These are phyloP conservation scores for Brachystomella parvula DNA, from an alignment of 1,140 invertebrate genomes.

Conservation along the genomic window DNA sequence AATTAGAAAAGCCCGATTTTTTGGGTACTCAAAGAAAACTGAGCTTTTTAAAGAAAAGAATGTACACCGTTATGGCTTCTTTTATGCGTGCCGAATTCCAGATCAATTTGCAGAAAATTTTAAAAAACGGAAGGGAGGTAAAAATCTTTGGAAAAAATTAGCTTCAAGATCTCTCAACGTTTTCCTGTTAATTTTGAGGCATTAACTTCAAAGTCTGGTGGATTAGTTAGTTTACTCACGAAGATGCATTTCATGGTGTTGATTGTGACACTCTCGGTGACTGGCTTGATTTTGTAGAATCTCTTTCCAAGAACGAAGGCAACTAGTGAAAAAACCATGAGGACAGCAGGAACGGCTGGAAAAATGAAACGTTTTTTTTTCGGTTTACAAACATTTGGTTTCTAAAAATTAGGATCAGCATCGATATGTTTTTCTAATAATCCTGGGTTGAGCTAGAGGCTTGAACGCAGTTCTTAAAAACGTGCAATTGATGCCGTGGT, in stretches of 20 bases:
- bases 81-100: no score
- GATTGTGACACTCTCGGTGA: slow-evolving; percentile 24
- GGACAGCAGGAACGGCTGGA: slow-evolving; percentile 60
- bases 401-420: no score
- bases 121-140: background rate
- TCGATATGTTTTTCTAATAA: no score
- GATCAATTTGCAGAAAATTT: background rate
- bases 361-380: no score
- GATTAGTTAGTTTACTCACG: slow-evolving; percentile 18
- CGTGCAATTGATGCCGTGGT: slow-evolving; percentile 41
- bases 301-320: slow-evolving; percentile 25
- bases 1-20: no score
- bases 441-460: background rate
- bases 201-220: background rate
- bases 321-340: slow-evolving; percentile 65
- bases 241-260: slow-evolving; percentile 20
- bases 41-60: background rate
- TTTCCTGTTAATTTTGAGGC: background rate
- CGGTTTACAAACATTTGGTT: no score
- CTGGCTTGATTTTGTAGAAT: slow-evolving; percentile 21
- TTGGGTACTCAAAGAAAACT: no score
- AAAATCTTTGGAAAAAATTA: no score
- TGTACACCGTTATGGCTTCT: background rate
- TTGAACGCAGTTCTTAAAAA: background rate
- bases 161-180: background rate